A percentile compares a stretch with the other conserved stretches of the same genome.
Evolutionary conservation across 2,797 vertebrate genomes (phyloP).

Genomic region (Argyrosomus regius): DNA sequence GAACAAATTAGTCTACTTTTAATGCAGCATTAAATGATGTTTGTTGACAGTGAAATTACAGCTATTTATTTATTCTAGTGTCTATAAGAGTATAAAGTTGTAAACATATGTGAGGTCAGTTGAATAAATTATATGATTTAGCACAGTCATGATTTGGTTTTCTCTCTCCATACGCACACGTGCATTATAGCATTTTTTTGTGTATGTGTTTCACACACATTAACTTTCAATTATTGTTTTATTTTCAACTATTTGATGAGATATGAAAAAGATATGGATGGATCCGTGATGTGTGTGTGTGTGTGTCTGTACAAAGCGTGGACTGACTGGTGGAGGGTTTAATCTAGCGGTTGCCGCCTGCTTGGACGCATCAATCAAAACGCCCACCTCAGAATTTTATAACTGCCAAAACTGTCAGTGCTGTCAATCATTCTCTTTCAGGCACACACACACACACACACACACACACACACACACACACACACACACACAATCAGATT

Average conservation of each 20-base stretch:
- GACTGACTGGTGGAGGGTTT: slow-evolving; percentile 57
- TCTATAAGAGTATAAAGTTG: slow-evolving; percentile 74
- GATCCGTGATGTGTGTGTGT: background rate
- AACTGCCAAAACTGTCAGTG: slow-evolving; percentile 58
- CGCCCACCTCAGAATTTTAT: slow-evolving; percentile 62
- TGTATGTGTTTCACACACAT: background rate
- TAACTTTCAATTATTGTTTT: background rate
- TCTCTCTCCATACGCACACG: slow-evolving; percentile 31
- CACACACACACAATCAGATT: background rate
- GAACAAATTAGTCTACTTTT: slow-evolving; percentile 72
- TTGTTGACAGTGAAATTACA: slow-evolving; percentile 72
- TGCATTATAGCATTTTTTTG: background rate
- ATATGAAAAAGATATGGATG: background rate
- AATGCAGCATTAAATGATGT: slow-evolving; percentile 64
- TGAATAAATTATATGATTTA: slow-evolving; percentile 85
- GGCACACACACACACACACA: slow-evolving; percentile 5
- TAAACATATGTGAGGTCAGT: slow-evolving; percentile 76
- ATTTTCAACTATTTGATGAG: slow-evolving; percentile 2
- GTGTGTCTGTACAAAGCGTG: background rate
- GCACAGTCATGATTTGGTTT: slow-evolving; percentile 62
- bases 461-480: slow-evolving; percentile 7
- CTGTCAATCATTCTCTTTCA: slow-evolving; percentile 59
- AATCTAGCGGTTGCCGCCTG: slow-evolving; percentile 59
- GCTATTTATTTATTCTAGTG: slow-evolving; percentile 78
- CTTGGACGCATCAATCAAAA: slow-evolving; percentile 74